Percentiles rank a stretch among this genome's conserved stretches.
These are phyloP conservation scores for Rhopilema esculentum DNA, from an alignment of 30 jellyfish, hydroid and myxozoan genomes.

Conservation along the genomic window DNA sequence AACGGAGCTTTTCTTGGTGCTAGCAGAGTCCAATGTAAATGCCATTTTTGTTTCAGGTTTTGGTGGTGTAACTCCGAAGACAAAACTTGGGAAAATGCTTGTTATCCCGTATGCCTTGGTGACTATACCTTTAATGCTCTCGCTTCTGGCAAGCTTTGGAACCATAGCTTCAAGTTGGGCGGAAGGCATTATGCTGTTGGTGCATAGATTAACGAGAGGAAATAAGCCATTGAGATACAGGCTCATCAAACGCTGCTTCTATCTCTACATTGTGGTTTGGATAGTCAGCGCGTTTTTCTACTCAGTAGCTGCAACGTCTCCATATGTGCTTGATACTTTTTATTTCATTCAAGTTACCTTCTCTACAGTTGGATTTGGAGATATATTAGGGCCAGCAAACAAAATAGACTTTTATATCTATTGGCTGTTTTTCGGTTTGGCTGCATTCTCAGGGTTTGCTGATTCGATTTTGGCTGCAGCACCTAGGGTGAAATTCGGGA, in stretches of 20 bases:
- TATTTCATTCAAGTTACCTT: conserved; percentile 37
- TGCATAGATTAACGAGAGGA: conserved; percentile 38
- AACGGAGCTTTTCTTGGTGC: no score
- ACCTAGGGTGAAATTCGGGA: conserved; percentile 5
- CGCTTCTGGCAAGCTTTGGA: conserved; percentile 35
- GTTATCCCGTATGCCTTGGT: conserved; percentile 60
- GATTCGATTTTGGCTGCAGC: conserved; percentile 29
- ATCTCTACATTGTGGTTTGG: conserved; percentile 30
- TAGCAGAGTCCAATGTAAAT: no score
- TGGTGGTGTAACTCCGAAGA: conserved; percentile 50
- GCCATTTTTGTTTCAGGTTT: conserved; percentile 44
- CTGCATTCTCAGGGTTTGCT: conserved; percentile 41
- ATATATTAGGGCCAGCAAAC: conserved; percentile 46
- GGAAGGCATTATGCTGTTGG: conserved; percentile 2
- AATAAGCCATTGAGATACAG: conserved; percentile 41
- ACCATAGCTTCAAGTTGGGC: conserved; percentile 28
- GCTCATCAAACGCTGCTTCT: conserved; percentile 23
- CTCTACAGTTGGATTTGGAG: conserved; percentile 64
- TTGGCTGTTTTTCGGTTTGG: conserved; percentile 23
- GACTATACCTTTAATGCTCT: conserved; percentile 47
- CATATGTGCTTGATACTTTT: conserved; percentile 25
- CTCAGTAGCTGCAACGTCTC: not conserved
- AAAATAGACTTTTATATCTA: not conserved
- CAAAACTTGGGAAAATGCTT: conserved; percentile 44
- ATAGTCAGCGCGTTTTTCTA: not conserved